phyloP scores from a whole-genome alignment of 2,888 invertebrate species.

The Patella pellucida region DNA sequence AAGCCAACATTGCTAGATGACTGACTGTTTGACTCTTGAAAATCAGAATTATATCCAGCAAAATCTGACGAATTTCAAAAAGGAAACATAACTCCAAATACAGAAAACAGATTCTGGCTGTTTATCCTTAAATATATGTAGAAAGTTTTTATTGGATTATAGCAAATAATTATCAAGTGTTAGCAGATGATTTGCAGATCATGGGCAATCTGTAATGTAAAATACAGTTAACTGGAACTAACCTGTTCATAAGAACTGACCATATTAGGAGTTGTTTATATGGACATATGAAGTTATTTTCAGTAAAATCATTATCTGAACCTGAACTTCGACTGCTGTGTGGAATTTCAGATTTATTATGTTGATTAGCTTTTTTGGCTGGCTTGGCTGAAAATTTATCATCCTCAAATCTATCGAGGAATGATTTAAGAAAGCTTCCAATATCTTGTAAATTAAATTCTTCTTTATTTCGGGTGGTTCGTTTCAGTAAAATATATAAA shows the following conservation, averaged over 20 bases:
- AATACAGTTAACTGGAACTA: neutral
- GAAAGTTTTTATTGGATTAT: too few species aligned
- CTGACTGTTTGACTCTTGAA: too few species aligned
- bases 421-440: constrained; percentile 38
- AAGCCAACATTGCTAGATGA: too few species aligned
- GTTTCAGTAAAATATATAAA: constrained; percentile 44
- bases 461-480: constrained; percentile 26
- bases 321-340: neutral
- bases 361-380: neutral
- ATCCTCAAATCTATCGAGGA: constrained; percentile 55
- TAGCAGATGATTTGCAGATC: too few species aligned
- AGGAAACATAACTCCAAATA: too few species aligned
- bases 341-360: neutral
- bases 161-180: too few species aligned
- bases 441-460: constrained; percentile 33
- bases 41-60: too few species aligned
- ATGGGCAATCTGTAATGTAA: too few species aligned
- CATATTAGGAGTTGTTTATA: constrained; percentile 65
- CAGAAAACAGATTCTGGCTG: too few species aligned
- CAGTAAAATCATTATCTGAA: constrained; percentile 27
- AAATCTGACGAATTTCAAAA: too few species aligned
- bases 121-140: too few species aligned
- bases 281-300: constrained; percentile 47
- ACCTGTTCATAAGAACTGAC: constrained; percentile 64
- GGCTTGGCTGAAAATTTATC: constrained; percentile 16